Conservation (phyloP, 2,888 invertebrate genomes). For the Polydrusus cervinus region DNA sequence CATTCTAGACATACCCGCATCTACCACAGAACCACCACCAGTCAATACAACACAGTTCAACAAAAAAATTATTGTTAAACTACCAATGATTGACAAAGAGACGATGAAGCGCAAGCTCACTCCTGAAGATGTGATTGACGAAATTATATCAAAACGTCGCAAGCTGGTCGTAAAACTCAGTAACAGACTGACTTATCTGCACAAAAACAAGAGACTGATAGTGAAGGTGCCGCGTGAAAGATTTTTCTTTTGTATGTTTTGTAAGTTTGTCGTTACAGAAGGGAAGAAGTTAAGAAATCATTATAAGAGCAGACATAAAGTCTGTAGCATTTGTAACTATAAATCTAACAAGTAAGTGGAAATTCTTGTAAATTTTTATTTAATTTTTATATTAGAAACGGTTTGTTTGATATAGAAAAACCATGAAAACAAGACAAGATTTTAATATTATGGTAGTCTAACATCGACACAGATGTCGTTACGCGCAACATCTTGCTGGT, state of each 20-base stretch:
- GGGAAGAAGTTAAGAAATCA: slow-evolving; percentile 8
- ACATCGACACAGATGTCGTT: too few relatives aligned
- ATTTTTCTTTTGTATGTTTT: slow-evolving; percentile 25
- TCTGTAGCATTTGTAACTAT: slow-evolving; percentile 6
- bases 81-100: slow-evolving; percentile 20
- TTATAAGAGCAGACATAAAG: slow-evolving; percentile 6
- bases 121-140: slow-evolving; percentile 20
- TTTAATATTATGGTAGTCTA: too few relatives aligned
- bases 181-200: slow-evolving; percentile 23
- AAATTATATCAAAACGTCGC: slow-evolving; percentile 31
- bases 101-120: slow-evolving; percentile 23
- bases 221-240: slow-evolving; percentile 10
- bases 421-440: too few relatives aligned
- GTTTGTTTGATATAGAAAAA: too few relatives aligned
- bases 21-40: background rate
- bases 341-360: slow-evolving; percentile 29
- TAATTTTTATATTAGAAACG: too few relatives aligned
- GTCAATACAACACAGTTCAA: background rate
- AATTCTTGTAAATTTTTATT: background rate
- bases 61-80: slow-evolving; percentile 18
- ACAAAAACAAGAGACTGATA: slow-evolving; percentile 19
- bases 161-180: slow-evolving; percentile 23
- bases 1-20: background rate
- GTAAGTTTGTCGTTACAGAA: background rate
- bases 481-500: too few relatives aligned